Base-by-base conservation (phyloP, 2,113 vertebrate species). In the Carassius carassius region DNA sequence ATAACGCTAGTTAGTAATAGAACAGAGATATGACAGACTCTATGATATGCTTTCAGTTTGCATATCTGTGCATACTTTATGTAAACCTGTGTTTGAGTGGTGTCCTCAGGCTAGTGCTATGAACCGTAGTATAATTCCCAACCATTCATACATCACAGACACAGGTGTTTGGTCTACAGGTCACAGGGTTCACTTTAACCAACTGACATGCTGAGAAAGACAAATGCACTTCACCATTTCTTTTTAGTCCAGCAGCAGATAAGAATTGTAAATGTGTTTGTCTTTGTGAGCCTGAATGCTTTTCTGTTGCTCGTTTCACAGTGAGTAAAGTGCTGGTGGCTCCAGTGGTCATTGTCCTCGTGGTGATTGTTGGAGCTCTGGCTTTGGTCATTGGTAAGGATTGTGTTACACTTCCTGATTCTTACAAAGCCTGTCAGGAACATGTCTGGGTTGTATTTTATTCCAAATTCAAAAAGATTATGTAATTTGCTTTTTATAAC, bases 331-430 rank as follows among this genome's bases (percentile, higher is more conserved):
- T 99, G 88, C 93, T 99, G 83, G 92, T 99, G 87, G 96, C 97
- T 77, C 98, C 98, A 35, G 84, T 97, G 90, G 96, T 97, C 92
- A 87, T 98, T 89, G 92, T 98, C 87, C 93, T 99, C 91, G 96
- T 97, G 89, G 92, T 98, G 93, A 97, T 96, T 89, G 90, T 99
- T 72, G 98, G 98, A 94, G 96, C 96, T 13, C 91, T 99, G 89
- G 97, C 97, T 72, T 93, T 99, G 92, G 96, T 99, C 88, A 94
- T 98, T 93, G 97, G 98, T 99, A 96, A 97, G 95, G 84, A 25
- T 37, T 35, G 54, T 63, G 29, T 67, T 49, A 51, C 49, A 49
- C 8, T 23, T 67, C 60, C 25, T 41, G 1, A 32, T 63, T 37
- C 54, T 63, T 13, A 19, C 7, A 19, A 69, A 69, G 29, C 17